Conservation (phyloP, 2,888 invertebrate species). For the Plusia festucae region DNA sequence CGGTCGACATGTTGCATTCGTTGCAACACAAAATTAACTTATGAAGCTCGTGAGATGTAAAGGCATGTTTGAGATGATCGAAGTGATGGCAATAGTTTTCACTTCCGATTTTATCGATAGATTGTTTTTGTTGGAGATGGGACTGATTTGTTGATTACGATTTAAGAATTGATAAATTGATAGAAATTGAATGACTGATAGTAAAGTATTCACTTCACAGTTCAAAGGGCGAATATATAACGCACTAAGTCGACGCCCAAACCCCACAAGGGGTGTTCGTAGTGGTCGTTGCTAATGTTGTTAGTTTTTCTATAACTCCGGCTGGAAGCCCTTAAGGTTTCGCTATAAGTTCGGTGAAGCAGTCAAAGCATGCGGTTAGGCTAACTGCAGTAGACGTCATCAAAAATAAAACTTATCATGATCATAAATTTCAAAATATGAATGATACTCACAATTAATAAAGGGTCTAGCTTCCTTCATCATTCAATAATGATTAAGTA, state of each 20-base stretch:
- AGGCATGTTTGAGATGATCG: slow-evolving; percentile 22
- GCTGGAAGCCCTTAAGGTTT: too few species aligned
- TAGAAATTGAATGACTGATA: neutral
- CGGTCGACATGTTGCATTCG: slow-evolving; percentile 61
- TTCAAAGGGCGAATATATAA: too few species aligned
- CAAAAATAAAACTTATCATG: neutral
- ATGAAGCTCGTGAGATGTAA: slow-evolving; percentile 28
- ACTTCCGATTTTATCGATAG: slow-evolving; percentile 16
- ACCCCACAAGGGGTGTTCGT: too few species aligned
- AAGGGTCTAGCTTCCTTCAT: neutral
- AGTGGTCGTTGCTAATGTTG: too few species aligned
- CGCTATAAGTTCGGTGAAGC: too few species aligned
- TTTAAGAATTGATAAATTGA: neutral
- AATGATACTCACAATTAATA: neutral
- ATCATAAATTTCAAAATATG: neutral
- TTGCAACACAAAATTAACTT: slow-evolving; percentile 56
- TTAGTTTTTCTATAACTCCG: too few species aligned
- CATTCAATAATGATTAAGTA: neutral
- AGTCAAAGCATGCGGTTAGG: too few species aligned
- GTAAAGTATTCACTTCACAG: neutral
- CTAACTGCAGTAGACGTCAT: too few species aligned
- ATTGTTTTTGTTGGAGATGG: neutral
- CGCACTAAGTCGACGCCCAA: too few species aligned
- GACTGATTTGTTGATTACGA: neutral
- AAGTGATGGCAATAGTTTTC: slow-evolving; percentile 7